Conservation (phyloP, 2,113 vertebrate species). For the Vulpes lagopus region DNA sequence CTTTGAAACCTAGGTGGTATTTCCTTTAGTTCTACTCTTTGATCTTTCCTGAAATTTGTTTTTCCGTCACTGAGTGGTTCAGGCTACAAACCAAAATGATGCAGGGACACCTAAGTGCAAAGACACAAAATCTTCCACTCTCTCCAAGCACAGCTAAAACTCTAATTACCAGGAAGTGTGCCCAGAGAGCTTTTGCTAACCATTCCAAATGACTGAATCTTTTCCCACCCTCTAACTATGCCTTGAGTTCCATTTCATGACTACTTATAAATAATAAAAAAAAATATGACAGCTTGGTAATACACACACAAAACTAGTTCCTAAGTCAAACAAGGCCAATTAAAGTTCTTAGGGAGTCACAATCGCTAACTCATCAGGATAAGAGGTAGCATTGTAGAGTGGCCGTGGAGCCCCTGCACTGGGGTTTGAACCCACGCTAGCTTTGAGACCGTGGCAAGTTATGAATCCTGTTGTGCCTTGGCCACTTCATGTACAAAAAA, state of each 20-base stretch:
- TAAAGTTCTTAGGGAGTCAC: background rate
- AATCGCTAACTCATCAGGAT: background rate
- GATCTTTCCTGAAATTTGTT: background rate
- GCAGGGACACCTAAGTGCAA: background rate
- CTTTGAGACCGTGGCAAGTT: background rate
- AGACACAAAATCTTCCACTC: background rate
- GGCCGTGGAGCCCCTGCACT: background rate
- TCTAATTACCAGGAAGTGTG: background rate
- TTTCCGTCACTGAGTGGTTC: background rate
- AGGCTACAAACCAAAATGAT: background rate
- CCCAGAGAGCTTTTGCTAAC: background rate
- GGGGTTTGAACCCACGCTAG: background rate
- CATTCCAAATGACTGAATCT: background rate
- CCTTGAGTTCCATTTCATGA: constrained; percentile 6
- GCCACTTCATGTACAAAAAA: background rate
- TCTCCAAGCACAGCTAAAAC: background rate
- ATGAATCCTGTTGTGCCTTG: background rate
- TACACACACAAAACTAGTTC: background rate
- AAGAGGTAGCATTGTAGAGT: background rate
- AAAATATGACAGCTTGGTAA: constrained; percentile 27
- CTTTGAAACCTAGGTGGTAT: background rate
- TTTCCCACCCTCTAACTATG: background rate
- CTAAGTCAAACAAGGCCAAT: background rate
- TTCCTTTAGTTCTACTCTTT: constrained; percentile 38
- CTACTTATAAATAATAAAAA: constrained; percentile 44